Evolutionary conservation across 1,140 invertebrate species (phyloP), one percentile per base, ranked within the genome.

Genomic region (Mercenaria mercenaria): DNA sequence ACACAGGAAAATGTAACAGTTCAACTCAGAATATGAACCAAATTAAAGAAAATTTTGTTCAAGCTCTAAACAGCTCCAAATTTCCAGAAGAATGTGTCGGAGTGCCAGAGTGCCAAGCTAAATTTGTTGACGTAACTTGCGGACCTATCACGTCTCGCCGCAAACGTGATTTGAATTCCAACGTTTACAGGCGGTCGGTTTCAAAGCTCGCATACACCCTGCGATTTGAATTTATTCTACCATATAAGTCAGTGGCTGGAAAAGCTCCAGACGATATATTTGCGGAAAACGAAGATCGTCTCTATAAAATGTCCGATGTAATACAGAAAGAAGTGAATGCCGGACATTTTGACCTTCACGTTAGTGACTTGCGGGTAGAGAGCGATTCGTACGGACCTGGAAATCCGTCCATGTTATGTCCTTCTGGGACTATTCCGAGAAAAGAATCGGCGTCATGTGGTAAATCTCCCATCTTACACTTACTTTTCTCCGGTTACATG

Each of bases 21-120:
- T 82, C 80, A 0, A 41, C 26, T 6, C 29, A 37, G 29, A 82
- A 61, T 29, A 0, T 82, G 18, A 39, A 61, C 20, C 32, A 82
- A 67, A 82, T 82, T n/a, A 39, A 67, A n/a, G 52, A 82, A 59
- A 67, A 67, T 4, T 82, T 82, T 61, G 59, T 82, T 0, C 18
- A 61, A 4, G 80, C 80, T 18, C 59, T 82, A 8, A 82, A 61
- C n/a, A 82, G 20, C 26, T 82, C 80, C 0, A 82, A 82, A 8
- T 82, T 32, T 64, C 52, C 1, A 39, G 80, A 82, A 26, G 52
- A 47, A n/a, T 82, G 80, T 43, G 59, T 64, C 6, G 37, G 37
- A 64, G 26, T 61, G 20, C 52, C 52, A 61, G 52, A 39, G 11
- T 82, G 80, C 59, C 56, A 82, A 29, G 29, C 80, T 0, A 37